Base-by-base conservation (phyloP, 2,888 invertebrate genomes). In the Endotricha flammealis region DNA sequence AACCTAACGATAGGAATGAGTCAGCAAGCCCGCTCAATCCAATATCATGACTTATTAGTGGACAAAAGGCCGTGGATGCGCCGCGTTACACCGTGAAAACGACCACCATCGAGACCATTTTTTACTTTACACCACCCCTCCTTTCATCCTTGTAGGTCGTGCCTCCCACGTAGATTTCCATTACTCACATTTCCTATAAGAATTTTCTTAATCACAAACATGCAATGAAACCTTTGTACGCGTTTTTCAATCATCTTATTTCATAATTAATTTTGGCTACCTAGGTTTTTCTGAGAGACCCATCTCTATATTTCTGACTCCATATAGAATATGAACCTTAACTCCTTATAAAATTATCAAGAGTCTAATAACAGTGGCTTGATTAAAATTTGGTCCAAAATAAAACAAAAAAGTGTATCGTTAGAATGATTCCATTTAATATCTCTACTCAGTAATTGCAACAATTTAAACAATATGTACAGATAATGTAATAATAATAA, bases 381-480 rank as follows among this genome's bases (percentile, higher is more conserved):
- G n/a, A n/a, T n/a, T n/a, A n/a, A n/a, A n/a, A n/a, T n/a, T n/a
- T n/a, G n/a, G n/a, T n/a, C n/a, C n/a, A n/a, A n/a, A n/a, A 47
- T 47, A 38, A 47, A 44, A 44, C 44, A 42, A 35, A 39, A 9
- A 12, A 10, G 45, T 27, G 36, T 42, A 36, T 48, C 48, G 48
- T 57, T 48, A 49, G 58, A 57, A 60, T 50, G 52, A 61, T 56
- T 64, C 41, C 52, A 57, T 77, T 77, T 78, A 77, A 76, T 78
- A 58, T 56, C 59, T 57, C 70, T 72, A 74, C 57, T 56, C 50
- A 61, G 57, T 64, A 57, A 50, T 61, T 58, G 61, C 70, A 82
- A 81, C 77, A 78, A 67, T 60, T 60, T 10, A 67, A 80, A 80
- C 75, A 74, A 71, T 81, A 82, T 82, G 74, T 80, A 82, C 81